Evolutionary conservation across 2,113 vertebrate genomes (phyloP).

Genomic region (Phaethon lepturus): DNA sequence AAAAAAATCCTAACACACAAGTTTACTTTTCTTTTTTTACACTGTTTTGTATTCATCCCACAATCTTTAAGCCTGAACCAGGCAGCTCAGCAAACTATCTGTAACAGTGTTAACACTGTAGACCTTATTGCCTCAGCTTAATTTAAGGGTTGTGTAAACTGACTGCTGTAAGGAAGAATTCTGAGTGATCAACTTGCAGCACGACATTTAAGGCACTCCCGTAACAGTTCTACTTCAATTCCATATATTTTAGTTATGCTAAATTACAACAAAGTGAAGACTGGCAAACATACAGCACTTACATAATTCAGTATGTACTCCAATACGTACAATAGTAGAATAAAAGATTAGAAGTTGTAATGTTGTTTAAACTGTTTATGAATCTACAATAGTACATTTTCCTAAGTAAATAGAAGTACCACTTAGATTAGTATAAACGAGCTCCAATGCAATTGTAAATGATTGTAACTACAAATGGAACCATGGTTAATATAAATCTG

Average conservation of each 20-base stretch:
- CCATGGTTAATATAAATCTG: neutral
- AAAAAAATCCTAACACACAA: neutral
- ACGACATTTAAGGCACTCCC: neutral
- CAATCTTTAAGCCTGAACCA: neutral
- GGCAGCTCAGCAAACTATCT: neutral
- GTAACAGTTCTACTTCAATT: neutral
- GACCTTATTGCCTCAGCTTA: neutral
- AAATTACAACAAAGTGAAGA: neutral
- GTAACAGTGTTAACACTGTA: neutral
- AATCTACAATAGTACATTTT: neutral
- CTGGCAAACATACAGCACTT: neutral
- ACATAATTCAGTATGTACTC: neutral
- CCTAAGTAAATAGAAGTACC: neutral
- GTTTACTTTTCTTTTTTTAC: neutral
- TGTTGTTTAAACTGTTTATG: neutral
- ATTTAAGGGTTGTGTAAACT: neutral
- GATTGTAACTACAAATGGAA: neutral
- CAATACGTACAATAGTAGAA: neutral
- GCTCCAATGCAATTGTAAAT: neutral
- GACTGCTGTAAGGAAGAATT: neutral
- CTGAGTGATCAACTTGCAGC: neutral
- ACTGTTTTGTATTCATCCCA: neutral
- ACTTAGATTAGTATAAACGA: neutral
- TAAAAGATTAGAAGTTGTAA: neutral
- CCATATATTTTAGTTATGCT: neutral